phyloP scores from a whole-genome alignment of 2,888 invertebrate species.

The Ceratothoa steindachneri region DNA sequence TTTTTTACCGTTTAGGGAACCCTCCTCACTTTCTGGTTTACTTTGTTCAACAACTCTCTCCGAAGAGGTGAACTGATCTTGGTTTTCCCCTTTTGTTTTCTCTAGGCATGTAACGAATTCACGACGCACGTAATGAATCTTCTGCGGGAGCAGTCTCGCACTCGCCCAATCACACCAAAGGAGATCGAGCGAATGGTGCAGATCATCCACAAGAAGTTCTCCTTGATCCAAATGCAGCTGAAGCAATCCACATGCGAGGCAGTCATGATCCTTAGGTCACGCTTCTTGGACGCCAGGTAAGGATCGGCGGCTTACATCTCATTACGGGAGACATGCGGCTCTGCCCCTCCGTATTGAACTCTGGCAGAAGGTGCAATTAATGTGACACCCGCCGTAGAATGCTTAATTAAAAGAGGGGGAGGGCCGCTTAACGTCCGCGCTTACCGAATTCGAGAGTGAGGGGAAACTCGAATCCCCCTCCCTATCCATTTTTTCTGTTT shows the following conservation, averaged over 20 bases:
- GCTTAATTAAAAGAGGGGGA: not conserved
- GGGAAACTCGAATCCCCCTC: too few species aligned
- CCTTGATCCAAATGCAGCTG: constrained; percentile 74
- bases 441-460: too few species aligned
- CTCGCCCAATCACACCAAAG: constrained; percentile 93
- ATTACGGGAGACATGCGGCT: not conserved
- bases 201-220: constrained; percentile 97
- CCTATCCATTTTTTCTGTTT: too few species aligned
- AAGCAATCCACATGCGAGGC: constrained; percentile 63
- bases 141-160: constrained; percentile 91
- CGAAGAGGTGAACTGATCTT: too few species aligned
- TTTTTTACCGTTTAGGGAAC: too few species aligned
- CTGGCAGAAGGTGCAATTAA: not conserved
- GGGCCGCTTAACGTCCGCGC: too few species aligned
- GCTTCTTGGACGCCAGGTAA: constrained; percentile 59
- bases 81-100: constrained; percentile 19
- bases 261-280: constrained; percentile 61
- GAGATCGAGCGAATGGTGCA: constrained; percentile 99
- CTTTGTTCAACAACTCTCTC: too few species aligned
- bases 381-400: not conserved
- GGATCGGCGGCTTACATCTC: not conserved
- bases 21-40: too few species aligned
- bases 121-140: constrained; percentile 99
- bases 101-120: constrained; percentile 96
- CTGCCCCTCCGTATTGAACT: too few species aligned